These are phyloP conservation scores for Toxostoma redivivum DNA, from an alignment of 2,113 vertebrate species.

Conservation along the genomic window DNA sequence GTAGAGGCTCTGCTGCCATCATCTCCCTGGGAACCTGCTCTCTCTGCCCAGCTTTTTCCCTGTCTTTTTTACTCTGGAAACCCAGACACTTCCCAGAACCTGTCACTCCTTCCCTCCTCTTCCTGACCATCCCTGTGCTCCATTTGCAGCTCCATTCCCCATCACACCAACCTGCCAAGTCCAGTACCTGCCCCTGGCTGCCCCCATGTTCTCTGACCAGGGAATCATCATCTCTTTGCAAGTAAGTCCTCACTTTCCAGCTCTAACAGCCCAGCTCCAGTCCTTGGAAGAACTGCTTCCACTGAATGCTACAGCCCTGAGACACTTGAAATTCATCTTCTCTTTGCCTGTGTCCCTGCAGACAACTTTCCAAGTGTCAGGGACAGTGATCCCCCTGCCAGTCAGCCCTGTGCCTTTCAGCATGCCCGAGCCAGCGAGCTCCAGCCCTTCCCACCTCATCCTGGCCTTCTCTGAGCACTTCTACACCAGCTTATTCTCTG, in stretches of 20 bases:
- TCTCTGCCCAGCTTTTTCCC: fast-evolving
- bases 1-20: background rate
- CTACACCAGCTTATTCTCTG: constrained; percentile 29
- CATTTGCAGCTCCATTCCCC: constrained; percentile 11
- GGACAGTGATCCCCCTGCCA: background rate
- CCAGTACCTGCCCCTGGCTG: constrained; percentile 49
- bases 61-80: background rate
- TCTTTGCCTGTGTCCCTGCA: background rate
- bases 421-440: background rate
- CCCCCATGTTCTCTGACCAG: constrained; percentile 8
- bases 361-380: constrained; percentile 20
- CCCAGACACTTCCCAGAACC: background rate
- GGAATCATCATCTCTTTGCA: constrained; percentile 44
- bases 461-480: constrained; percentile 28
- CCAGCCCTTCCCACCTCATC: constrained; percentile 27
- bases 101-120: background rate
- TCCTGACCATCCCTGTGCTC: background rate
- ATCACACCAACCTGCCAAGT: background rate
- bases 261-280: background rate
- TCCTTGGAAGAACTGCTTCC: background rate
- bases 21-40: background rate
- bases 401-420: constrained; percentile 16
- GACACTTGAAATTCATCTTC: background rate
- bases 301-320: fast-evolving
- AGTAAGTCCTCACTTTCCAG: background rate